Evolutionary conservation across 2,113 vertebrate genomes (phyloP).

Genomic region (Silurus asotus): DNA sequence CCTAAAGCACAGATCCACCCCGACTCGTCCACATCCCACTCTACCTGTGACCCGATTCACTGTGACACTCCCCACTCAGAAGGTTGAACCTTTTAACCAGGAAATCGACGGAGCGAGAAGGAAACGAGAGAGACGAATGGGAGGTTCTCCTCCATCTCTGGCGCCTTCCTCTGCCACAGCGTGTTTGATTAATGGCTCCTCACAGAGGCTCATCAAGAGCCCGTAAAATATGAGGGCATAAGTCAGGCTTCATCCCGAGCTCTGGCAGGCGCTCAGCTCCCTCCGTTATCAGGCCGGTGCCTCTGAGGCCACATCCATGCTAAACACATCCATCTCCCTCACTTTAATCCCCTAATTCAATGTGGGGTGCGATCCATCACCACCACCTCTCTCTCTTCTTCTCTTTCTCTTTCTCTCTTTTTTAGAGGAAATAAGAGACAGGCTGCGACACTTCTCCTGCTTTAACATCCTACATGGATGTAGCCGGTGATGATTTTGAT

Average conservation of each 20-base stretch:
- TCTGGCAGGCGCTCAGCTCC: conserved; percentile 56
- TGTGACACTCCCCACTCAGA: not conserved
- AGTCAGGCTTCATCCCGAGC: conserved; percentile 53
- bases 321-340: conserved; percentile 41
- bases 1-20: not conserved
- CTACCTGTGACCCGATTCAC: conserved; percentile 6
- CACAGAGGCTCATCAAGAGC: conserved; percentile 52
- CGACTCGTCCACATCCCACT: not conserved
- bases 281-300: conserved; percentile 41
- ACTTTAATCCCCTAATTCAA: conserved; percentile 48
- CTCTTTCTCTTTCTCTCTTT: not conserved
- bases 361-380: conserved; percentile 35
- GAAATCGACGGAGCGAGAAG: not conserved
- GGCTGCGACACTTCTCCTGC: not conserved
- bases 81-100: not conserved
- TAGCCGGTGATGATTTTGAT: not conserved
- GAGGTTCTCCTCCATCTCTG: conserved; percentile 16
- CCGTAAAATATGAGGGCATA: conserved; percentile 62
- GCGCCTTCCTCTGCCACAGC: conserved; percentile 42
- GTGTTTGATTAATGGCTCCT: conserved; percentile 57
- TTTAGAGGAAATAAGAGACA: not conserved
- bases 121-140: conserved; percentile 10
- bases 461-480: not conserved
- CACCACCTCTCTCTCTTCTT: not conserved
- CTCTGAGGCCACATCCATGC: conserved; percentile 40